phyloP scores from a whole-genome alignment of 1,140 invertebrate species.

The Cydia amplana region DNA sequence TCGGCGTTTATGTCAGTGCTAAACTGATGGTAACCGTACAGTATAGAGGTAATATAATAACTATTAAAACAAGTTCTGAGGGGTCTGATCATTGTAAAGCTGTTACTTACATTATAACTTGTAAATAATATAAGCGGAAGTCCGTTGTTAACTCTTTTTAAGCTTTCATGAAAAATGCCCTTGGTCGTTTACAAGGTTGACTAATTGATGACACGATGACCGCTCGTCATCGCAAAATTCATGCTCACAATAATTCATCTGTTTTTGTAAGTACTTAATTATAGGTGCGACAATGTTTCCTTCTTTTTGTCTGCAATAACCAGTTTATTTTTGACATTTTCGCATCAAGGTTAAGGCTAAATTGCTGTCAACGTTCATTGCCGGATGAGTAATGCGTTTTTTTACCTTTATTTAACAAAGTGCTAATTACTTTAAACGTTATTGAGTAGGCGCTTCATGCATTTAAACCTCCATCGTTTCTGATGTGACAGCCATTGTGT shows the following conservation, averaged over 20 bases:
- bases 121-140: too few relatives aligned
- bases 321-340: constrained; percentile 5
- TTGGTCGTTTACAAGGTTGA: not conserved
- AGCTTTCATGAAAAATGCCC: too few relatives aligned
- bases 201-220: not conserved
- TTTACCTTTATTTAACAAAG: not conserved
- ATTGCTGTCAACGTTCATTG: constrained; percentile 8
- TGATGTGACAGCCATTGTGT: too few relatives aligned
- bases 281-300: not conserved
- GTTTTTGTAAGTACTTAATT: constrained; percentile 12
- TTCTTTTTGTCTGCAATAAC: not conserved
- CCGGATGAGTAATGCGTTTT: not conserved
- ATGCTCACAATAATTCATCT: not conserved
- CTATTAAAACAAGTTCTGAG: too few relatives aligned
- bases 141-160: not conserved
- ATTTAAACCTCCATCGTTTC: too few relatives aligned
- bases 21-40: too few relatives aligned
- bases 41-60: too few relatives aligned
- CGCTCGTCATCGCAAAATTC: not conserved
- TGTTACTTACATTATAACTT: too few relatives aligned
- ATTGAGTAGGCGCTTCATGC: not conserved
- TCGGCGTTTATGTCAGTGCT: too few relatives aligned
- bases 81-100: too few relatives aligned
- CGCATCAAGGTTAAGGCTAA: constrained; percentile 6
- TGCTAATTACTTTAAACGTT: not conserved